Conservation (phyloP, 1,140 invertebrate species). For the Fopius arisanus region DNA sequence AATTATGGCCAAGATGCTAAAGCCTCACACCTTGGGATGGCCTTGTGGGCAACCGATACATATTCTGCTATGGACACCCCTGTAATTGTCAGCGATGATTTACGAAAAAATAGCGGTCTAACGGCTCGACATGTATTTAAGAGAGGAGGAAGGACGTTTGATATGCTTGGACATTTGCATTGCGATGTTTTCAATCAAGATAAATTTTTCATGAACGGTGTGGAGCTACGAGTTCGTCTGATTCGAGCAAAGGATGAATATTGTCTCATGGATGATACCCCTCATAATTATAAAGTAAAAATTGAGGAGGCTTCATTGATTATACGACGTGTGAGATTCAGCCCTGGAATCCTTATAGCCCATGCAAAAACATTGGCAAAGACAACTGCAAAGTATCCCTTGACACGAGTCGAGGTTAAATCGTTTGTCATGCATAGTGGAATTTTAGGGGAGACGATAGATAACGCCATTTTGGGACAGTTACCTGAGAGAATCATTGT, state of each 20-base stretch:
- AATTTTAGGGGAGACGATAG: too few relatives aligned
- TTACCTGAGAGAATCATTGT: conserved; percentile 43
- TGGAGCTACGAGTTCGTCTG: conserved; percentile 50
- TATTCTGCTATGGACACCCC: too few relatives aligned
- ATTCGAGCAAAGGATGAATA: conserved; percentile 48
- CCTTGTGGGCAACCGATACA: too few relatives aligned
- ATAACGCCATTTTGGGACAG: conserved; percentile 40
- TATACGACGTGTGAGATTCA: conserved; percentile 37
- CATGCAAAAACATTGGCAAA: conserved; percentile 48
- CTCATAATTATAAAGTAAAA: conserved; percentile 27
- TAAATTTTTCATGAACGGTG: conserved; percentile 52
- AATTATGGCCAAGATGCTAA: conserved; percentile 55
- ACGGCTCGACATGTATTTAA: background rate
- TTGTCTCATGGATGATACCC: conserved; percentile 44
- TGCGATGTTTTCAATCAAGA: conserved; percentile 51
- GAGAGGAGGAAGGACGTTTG: conserved; percentile 9
- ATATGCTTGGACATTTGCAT: conserved; percentile 33
- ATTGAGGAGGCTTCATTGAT: conserved; percentile 45
- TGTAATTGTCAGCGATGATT: too few relatives aligned
- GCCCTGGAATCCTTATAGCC: conserved; percentile 41
- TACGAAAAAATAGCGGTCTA: too few relatives aligned
- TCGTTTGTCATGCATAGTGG: background rate
- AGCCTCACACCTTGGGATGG: conserved; percentile 12
- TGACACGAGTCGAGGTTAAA: conserved; percentile 35
- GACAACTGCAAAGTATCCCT: conserved; percentile 56